A percentile compares a stretch with the other conserved stretches of the same genome.
Conservation (phyloP, 1,140 invertebrate species). For the Penaeus vannamei region DNA sequence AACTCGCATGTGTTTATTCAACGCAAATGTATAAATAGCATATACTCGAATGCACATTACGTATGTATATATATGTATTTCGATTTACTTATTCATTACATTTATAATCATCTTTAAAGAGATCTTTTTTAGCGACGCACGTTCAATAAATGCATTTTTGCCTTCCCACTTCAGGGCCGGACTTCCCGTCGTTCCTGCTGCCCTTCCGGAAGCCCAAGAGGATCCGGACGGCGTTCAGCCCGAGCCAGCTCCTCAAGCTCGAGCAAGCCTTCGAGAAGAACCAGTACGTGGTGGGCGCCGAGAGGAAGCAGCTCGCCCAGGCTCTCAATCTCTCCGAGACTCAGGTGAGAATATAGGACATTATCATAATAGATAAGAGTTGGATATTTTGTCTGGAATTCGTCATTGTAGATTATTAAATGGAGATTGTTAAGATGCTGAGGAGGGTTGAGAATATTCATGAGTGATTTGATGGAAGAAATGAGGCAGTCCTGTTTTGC, state of each 20-base stretch:
- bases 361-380: neutral
- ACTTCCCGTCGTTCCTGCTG: constrained; percentile 57
- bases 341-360: constrained; percentile 20
- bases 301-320: constrained; percentile 61
- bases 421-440: no score
- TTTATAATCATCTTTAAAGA: neutral
- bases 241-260: constrained; percentile 58
- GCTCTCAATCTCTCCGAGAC: constrained; percentile 59
- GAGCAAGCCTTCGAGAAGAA: constrained; percentile 63
- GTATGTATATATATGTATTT: constrained; percentile 25
- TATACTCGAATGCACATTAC: neutral
- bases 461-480: no score
- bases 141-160: neutral
- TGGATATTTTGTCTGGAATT: no score
- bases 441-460: no score
- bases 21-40: neutral
- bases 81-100: neutral
- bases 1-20: no score
- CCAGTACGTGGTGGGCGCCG: constrained; percentile 60
- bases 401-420: no score
- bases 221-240: constrained; percentile 63
- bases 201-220: constrained; percentile 59
- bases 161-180: constrained; percentile 18
- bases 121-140: neutral
- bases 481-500: no score